Percentiles rank a stretch among this genome's conserved stretches.
Evolutionary conservation across 2,888 invertebrate species (phyloP).

Genomic region (Drosophila prostipennis): DNA sequence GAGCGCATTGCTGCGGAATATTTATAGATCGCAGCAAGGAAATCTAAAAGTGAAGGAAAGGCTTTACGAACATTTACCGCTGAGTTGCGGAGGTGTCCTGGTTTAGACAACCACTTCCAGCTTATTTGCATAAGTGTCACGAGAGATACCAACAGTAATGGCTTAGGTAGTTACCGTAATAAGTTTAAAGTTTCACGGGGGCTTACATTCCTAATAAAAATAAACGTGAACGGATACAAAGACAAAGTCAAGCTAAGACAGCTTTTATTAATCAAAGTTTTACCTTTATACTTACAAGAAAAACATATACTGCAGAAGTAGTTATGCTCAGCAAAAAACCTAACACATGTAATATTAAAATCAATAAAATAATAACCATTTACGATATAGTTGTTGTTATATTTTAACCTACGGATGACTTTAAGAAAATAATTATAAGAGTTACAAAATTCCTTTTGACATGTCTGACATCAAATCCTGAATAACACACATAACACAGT

Average conservation of each 20-base stretch:
- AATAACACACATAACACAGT: slow-evolving; percentile 11
- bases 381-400: no score
- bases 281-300: no score
- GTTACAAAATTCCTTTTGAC: slow-evolving; percentile 12
- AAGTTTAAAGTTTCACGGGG: background rate
- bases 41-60: slow-evolving; percentile 19
- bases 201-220: background rate
- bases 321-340: no score
- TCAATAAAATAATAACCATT: no score
- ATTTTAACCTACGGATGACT: no score
- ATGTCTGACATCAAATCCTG: slow-evolving; percentile 18
- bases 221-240: background rate
- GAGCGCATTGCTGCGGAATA: slow-evolving; percentile 38
- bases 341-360: no score
- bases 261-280: no score
- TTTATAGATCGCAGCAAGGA: slow-evolving; percentile 18
- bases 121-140: slow-evolving; percentile 67
- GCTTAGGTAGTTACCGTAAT: slow-evolving; percentile 14
- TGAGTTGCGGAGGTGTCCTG: slow-evolving; percentile 42
- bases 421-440: background rate
- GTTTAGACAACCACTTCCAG: slow-evolving; percentile 27
- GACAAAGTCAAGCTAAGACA: no score
- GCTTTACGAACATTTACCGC: slow-evolving; percentile 49
- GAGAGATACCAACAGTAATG: slow-evolving; percentile 24
- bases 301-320: no score